Percentiles rank a stretch among this genome's conserved stretches.
Conservation (phyloP, 1,140 invertebrate species). For the Palaemon carinicauda region DNA sequence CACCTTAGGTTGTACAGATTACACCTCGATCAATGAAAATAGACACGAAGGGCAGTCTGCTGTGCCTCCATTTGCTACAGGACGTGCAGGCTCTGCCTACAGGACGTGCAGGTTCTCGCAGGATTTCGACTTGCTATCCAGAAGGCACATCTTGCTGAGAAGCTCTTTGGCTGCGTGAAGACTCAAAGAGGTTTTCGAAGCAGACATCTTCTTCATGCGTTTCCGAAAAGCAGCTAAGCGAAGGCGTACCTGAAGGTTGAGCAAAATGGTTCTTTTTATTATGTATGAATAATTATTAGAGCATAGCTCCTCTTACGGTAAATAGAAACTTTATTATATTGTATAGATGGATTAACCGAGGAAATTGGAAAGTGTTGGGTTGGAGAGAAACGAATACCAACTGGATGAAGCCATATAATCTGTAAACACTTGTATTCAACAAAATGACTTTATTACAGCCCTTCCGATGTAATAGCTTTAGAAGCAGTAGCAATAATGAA, state of each 20-base stretch:
- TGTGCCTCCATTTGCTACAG: slow-evolving; percentile 75
- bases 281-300: too few relatives aligned
- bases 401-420: too few relatives aligned
- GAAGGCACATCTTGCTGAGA: slow-evolving; percentile 83
- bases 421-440: too few relatives aligned
- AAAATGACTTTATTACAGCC: too few relatives aligned
- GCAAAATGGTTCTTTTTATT: too few relatives aligned
- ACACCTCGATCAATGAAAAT: not conserved
- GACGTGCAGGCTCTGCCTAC: slow-evolving; percentile 77
- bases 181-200: slow-evolving; percentile 76
- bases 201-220: slow-evolving; percentile 79
- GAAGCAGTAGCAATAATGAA: too few relatives aligned
- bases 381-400: too few relatives aligned
- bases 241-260: slow-evolving; percentile 67
- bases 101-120: slow-evolving; percentile 89
- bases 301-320: too few relatives aligned
- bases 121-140: slow-evolving; percentile 87
- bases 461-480: too few relatives aligned
- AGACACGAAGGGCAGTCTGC: not conserved
- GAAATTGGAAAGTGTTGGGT: too few relatives aligned
- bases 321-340: too few relatives aligned
- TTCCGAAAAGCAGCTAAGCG: slow-evolving; percentile 68
- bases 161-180: slow-evolving; percentile 80
- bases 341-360: too few relatives aligned
- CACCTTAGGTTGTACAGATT: not conserved